Percentiles rank a stretch among this genome's conserved stretches.
Conservation (phyloP, 2,888 invertebrate species). For the Laothoe populi region DNA sequence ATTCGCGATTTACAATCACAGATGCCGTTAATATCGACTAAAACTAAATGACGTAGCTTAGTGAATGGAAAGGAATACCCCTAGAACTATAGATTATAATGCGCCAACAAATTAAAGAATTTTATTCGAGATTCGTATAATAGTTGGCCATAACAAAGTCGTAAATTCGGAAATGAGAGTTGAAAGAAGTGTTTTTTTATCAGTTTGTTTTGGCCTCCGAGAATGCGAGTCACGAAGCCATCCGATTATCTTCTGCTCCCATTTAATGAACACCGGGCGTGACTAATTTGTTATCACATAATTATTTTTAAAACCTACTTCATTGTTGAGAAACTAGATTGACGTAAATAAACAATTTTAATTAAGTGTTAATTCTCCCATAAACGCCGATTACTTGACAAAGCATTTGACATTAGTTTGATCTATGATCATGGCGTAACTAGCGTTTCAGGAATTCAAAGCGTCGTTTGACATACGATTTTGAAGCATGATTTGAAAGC, state of each 20-base stretch:
- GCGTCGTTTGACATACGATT: no score
- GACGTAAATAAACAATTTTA: no score
- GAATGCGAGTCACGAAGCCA: not conserved
- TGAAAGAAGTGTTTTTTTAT: not conserved
- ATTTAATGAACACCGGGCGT: not conserved
- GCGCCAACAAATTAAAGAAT: not conserved
- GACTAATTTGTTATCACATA: not conserved
- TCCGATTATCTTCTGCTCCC: slow-evolving; percentile 2
- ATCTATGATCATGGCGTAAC: no score
- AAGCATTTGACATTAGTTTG: no score
- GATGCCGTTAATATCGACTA: not conserved
- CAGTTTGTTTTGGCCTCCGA: slow-evolving; percentile 5
- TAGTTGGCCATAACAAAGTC: slow-evolving; percentile 15
- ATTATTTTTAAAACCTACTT: not conserved
- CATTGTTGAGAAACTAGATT: no score
- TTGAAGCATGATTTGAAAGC: no score
- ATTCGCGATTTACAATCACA: not conserved
- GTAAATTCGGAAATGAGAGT: not conserved
- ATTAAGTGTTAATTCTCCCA: no score
- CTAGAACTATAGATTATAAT: not conserved
- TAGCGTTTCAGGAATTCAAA: no score
- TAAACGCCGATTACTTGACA: no score
- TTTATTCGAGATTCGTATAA: not conserved
- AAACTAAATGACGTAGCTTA: no score
- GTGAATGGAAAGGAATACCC: not conserved